Conservation (phyloP, 2,888 invertebrate genomes). For the Oxyteleia sp. region DNA sequence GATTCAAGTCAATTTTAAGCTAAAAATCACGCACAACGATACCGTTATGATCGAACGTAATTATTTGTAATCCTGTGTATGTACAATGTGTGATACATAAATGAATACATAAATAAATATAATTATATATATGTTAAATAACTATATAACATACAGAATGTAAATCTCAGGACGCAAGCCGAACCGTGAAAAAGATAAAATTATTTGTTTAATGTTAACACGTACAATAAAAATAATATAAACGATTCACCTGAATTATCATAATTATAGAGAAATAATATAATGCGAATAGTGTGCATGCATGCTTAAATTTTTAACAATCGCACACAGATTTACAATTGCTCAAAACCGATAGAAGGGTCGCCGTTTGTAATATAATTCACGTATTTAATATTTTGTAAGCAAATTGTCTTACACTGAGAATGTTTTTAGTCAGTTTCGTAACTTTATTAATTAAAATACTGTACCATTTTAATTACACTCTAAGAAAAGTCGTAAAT, state of each 20-base stretch:
- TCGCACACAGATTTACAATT: constrained; percentile 34
- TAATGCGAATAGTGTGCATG: constrained; percentile 41
- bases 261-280: constrained; percentile 40
- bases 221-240: constrained; percentile 47
- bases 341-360: constrained; percentile 18
- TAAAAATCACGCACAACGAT: constrained; percentile 72
- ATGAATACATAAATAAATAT: constrained; percentile 3
- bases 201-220: constrained; percentile 58
- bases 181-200: constrained; percentile 43
- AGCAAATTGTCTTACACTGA: not conserved
- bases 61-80: constrained; percentile 60
- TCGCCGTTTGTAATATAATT: not conserved
- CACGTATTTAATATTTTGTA: not conserved
- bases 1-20: constrained; percentile 80
- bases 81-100: constrained; percentile 54
- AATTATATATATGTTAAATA: constrained; percentile 12
- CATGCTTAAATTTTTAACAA: constrained; percentile 42
- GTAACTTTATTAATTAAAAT: too few relatives aligned
- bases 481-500: too few relatives aligned
- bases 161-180: constrained; percentile 66
- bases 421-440: too few relatives aligned
- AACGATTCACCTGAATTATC: too few relatives aligned
- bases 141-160: constrained; percentile 33
- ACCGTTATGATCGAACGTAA: constrained; percentile 50
- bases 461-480: too few relatives aligned